phyloP scores from a whole-genome alignment of 1,140 invertebrate species.

The Drosophila funebris region DNA sequence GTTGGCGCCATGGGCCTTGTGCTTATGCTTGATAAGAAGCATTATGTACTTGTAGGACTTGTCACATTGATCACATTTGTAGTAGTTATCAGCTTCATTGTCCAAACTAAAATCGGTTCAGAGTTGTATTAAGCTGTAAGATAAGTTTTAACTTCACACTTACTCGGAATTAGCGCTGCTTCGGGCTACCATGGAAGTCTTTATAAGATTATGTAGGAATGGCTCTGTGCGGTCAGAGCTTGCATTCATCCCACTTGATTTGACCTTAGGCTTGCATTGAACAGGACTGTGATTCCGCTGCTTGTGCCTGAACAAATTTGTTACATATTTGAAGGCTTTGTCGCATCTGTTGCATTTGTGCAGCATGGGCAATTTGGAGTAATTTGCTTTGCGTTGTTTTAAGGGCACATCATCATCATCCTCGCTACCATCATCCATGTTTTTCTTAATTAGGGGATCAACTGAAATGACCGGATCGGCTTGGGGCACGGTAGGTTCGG shows the following conservation, averaged over 20 bases:
- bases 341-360: conserved; percentile 54
- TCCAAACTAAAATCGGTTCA: background rate
- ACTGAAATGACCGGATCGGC: background rate
- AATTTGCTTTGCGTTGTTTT: conserved; percentile 31
- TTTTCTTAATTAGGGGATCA: conserved; percentile 56
- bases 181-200: background rate
- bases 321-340: conserved; percentile 56
- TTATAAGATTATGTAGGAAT: background rate
- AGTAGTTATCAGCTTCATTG: conserved; percentile 52
- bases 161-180: conserved; percentile 18
- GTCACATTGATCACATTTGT: conserved; percentile 67
- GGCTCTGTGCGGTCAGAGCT: background rate
- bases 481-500: conserved; percentile 7
- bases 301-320: conserved; percentile 60
- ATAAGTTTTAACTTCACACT: background rate
- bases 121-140: background rate
- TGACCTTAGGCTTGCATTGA: background rate
- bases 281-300: conserved; percentile 33
- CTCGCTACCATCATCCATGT: conserved; percentile 6
- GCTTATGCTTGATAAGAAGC: conserved; percentile 56
- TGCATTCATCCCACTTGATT: background rate
- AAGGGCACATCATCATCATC: conserved; percentile 51
- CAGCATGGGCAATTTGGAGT: background rate
- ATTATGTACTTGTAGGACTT: conserved; percentile 66
- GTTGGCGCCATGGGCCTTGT: conserved; percentile 40